Evolutionary conservation across 2,797 vertebrate species (phyloP), one percentile per base, ranked within the genome.

Genomic region (Pseudochromis fuscus): DNA sequence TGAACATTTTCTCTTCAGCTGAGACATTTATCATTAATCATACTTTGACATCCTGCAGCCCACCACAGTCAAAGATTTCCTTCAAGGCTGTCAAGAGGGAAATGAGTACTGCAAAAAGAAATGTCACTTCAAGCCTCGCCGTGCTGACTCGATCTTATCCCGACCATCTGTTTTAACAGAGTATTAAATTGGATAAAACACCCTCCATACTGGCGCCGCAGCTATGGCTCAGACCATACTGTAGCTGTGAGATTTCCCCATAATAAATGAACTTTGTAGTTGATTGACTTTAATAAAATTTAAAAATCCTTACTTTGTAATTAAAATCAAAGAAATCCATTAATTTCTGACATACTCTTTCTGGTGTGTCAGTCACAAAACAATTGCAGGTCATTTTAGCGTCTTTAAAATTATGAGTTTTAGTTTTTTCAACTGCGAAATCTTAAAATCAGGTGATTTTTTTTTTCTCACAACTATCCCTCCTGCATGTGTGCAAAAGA

Each of bases 121-220:
- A 38, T 2, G 42, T 45, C 15, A 25, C 64, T 65, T 72, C 58
- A 58, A 62, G 56, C 67, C 49, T 56, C 3, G 2, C 1, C 30
- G 0, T 67, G 61, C 58, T 3, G 67, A 59, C 62, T 6, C 19
- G 3, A 73, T 75, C 75, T 50, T 3, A 12, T 50, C 56, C 49
- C n/a, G 7, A 44, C 30, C 75, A 56, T 56, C 81, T 75, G 75
- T 59, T 68, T 67, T 18, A 53, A 58, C 46, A 7, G 13, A 57
- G 53, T 38, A 60, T 74, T 71, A 77, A 79, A 76, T 42, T 48
- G 33, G 52, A 70, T 7, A 31, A 33, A 63, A 64, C 56, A 72
- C 55, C 40, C 61, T 51, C 38, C 30, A n/a, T n/a, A n/a, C 37
- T 52, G 16, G 11, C 33, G 33, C 13, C 9, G 33, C 33, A 35